These are phyloP conservation scores for Clamator glandarius DNA, from an alignment of 2,797 vertebrate genomes.

Conservation along the genomic window DNA sequence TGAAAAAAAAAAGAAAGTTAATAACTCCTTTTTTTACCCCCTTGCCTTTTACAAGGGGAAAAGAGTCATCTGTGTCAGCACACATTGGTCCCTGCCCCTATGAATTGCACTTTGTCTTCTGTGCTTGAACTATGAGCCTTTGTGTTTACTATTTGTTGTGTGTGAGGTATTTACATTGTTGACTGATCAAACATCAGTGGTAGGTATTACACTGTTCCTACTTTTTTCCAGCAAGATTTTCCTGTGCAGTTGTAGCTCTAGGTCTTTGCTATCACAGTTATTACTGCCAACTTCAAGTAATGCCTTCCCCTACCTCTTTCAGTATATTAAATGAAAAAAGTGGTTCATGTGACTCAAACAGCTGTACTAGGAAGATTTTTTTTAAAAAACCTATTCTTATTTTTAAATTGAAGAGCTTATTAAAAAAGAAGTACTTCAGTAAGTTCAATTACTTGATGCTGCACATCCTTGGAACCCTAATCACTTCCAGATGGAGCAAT, in stretches of 20 bases:
- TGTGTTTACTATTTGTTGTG: background rate
- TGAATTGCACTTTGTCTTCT: background rate
- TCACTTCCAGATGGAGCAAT: constrained; percentile 74
- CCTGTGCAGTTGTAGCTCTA: background rate
- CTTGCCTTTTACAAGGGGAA: background rate
- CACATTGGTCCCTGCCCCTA: background rate
- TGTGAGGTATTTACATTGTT: background rate
- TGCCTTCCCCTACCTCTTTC: background rate
- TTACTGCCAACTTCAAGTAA: background rate
- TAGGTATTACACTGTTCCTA: background rate
- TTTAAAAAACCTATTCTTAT: constrained; percentile 59
- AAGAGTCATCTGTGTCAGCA: background rate
- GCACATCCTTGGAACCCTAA: constrained; percentile 71
- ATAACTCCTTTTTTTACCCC: background rate
- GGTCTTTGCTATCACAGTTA: background rate
- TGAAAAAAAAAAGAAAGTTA: background rate
- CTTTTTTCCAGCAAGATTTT: background rate
- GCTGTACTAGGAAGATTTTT: constrained; percentile 43
- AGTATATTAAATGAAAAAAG: constrained; percentile 23
- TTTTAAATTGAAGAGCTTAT: constrained; percentile 73
- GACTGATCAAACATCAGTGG: background rate
- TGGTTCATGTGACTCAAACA: constrained; percentile 56
- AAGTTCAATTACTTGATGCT: constrained; percentile 72
- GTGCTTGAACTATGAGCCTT: background rate
- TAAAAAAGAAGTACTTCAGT: constrained; percentile 67